These are phyloP conservation scores for Herpetotheres cachinnans DNA, from an alignment of 2,113 vertebrate genomes.

Conservation along the genomic window DNA sequence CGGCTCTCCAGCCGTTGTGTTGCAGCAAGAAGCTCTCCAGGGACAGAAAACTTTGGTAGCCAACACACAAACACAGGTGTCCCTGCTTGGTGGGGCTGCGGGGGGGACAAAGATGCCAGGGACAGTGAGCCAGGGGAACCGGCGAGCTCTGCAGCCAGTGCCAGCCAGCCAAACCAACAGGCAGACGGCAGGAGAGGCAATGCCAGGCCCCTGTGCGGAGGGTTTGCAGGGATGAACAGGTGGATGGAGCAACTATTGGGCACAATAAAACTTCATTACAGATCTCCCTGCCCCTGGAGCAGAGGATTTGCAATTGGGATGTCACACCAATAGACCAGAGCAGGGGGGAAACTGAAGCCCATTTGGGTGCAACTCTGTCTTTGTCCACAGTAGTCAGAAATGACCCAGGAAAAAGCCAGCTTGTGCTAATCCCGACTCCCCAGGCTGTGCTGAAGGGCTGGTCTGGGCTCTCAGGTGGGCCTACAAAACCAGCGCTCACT, in stretches of 20 bases:
- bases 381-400: background rate
- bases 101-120: background rate
- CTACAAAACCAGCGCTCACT: background rate
- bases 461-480: background rate
- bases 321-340: background rate
- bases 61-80: fast-evolving
- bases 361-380: background rate
- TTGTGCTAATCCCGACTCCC: background rate
- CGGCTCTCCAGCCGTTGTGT: background rate
- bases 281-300: background rate
- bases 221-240: background rate
- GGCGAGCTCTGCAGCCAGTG: background rate
- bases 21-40: background rate
- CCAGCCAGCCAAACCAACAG: background rate
- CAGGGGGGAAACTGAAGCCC: background rate
- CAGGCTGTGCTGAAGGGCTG: background rate
- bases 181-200: background rate
- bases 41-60: background rate
- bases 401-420: fast-evolving
- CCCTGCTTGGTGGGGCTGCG: background rate
- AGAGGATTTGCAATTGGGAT: background rate
- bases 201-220: fast-evolving
- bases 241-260: background rate
- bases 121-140: background rate
- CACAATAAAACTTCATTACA: background rate